Evolutionary conservation across 1,140 invertebrate genomes (phyloP), one percentile per base, ranked within the genome.

Genomic region (Subanguina moxae): DNA sequence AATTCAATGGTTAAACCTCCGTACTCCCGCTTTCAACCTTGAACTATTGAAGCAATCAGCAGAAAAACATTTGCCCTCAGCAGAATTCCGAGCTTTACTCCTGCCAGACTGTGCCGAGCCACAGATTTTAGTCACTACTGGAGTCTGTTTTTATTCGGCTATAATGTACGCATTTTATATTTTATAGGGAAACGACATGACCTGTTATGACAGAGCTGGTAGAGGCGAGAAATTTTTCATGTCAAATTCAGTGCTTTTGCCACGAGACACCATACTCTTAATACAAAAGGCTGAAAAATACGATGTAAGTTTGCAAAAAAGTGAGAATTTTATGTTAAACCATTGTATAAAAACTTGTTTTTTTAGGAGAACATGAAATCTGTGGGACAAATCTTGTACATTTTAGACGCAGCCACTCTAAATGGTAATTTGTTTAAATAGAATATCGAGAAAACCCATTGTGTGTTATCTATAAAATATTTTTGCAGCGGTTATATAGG

Each of bases 351-450:
- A 65, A 57, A 25, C 15, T 7, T 5, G 3, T 5, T 19, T 65
- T 65, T 65, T 67, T 67, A 65, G 32, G 57, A 72, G 32, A 72
- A 52, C 17, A 57, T 72, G 32, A 64, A 74, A 57, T 30, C 59
- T 66, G 28, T 48, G 1, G 38, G 70, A 23, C 42, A 52, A 1
- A 52, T 45, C 45, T 21, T 74, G 19, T 74, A 61, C 57, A 57
- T 72, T 19, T 45, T 74, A 21, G 70, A 72, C 42, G 70, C 71
- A 27, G 59, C 71, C 17, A 48, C 65, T 23, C 32, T 72, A 17
- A 73, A 67, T 64, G 70, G 67, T 25, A 70, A 72, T 45, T 25
- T n/a, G n/a, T n/a, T n/a, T n/a, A n/a, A n/a, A n/a, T n/a, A n/a
- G n/a, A n/a, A n/a, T n/a, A n/a, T n/a, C n/a, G n/a, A n/a, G n/a